phyloP scores from a whole-genome alignment of 2,797 vertebrate species.

The Coreius guichenoti region DNA sequence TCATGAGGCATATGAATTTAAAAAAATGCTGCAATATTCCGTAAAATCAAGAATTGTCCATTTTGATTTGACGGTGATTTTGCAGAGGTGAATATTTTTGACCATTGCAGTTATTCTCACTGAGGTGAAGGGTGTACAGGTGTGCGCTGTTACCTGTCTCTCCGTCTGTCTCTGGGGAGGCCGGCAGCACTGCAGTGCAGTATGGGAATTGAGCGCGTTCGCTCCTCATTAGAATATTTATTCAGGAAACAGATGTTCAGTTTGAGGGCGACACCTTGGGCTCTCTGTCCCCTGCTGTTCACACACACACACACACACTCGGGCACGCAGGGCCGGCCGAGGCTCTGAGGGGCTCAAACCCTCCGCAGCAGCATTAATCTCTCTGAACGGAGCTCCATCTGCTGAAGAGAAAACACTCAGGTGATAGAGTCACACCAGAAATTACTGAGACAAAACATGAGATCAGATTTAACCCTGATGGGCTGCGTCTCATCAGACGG shows the following conservation, averaged over 20 bases:
- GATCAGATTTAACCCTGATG: slow-evolving; percentile 35
- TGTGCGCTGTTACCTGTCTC: slow-evolving; percentile 31
- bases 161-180: slow-evolving; percentile 60
- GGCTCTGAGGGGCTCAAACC: slow-evolving; percentile 64
- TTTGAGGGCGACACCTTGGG: slow-evolving; percentile 81
- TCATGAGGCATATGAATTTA: not conserved
- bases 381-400: slow-evolving; percentile 62
- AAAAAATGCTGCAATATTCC: too few species aligned
- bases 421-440: slow-evolving; percentile 25
- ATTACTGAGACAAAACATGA: slow-evolving; percentile 15
- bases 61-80: too few species aligned
- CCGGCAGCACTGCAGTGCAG: slow-evolving; percentile 71
- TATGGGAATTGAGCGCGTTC: slow-evolving; percentile 68
- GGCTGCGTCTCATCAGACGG: not conserved
- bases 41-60: too few species aligned
- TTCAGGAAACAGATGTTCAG: slow-evolving; percentile 82
- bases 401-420: slow-evolving; percentile 12
- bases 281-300: slow-evolving; percentile 77
- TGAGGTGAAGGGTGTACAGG: slow-evolving; percentile 20
- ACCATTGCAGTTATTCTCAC: too few species aligned
- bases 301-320: slow-evolving; percentile 61
- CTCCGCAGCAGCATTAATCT: slow-evolving; percentile 71
- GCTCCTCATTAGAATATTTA: slow-evolving; percentile 82
- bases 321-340: slow-evolving; percentile 18
- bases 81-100: not conserved